These are phyloP conservation scores for Portunus trituberculatus DNA, from an alignment of 1,140 invertebrate species.

Conservation along the genomic window DNA sequence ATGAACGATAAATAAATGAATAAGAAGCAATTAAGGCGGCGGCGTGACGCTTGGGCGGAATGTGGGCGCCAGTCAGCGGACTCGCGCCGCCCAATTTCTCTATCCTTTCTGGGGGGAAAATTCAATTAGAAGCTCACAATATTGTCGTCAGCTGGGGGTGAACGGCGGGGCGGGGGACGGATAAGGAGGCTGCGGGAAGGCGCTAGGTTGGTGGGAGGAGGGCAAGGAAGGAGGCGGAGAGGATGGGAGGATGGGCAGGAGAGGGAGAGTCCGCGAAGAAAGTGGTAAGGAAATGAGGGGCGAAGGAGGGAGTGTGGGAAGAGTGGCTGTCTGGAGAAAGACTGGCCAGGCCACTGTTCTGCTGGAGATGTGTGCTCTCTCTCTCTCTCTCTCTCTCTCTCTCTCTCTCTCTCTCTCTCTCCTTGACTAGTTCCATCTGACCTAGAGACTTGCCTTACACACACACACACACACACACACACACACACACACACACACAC, in stretches of 20 bases:
- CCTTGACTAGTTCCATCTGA: too few species aligned
- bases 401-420: too few species aligned
- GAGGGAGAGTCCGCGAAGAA: neutral
- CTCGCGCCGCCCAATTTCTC: conserved; percentile 56
- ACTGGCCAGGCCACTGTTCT: too few species aligned
- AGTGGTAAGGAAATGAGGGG: neutral
- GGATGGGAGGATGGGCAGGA: neutral
- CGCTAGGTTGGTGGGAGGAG: neutral
- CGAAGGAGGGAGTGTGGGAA: neutral
- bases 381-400: too few species aligned
- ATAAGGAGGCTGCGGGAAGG: neutral
- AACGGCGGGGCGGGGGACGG: neutral
- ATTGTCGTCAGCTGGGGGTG: conserved; percentile 65
- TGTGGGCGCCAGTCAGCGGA: conserved; percentile 2
- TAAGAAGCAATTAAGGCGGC: conserved; percentile 10
- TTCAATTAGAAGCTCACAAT: conserved; percentile 67
- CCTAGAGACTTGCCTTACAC: too few species aligned
- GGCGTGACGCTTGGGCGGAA: neutral
- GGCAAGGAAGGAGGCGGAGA: neutral
- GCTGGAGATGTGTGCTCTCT: too few species aligned
- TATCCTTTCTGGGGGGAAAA: conserved; percentile 58
- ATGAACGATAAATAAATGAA: conserved; percentile 18
- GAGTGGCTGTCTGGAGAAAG: neutral
- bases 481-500: too few species aligned
- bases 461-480: too few species aligned